Base-by-base conservation (phyloP, 2,113 vertebrate genomes). In the Mus spicilegus region DNA sequence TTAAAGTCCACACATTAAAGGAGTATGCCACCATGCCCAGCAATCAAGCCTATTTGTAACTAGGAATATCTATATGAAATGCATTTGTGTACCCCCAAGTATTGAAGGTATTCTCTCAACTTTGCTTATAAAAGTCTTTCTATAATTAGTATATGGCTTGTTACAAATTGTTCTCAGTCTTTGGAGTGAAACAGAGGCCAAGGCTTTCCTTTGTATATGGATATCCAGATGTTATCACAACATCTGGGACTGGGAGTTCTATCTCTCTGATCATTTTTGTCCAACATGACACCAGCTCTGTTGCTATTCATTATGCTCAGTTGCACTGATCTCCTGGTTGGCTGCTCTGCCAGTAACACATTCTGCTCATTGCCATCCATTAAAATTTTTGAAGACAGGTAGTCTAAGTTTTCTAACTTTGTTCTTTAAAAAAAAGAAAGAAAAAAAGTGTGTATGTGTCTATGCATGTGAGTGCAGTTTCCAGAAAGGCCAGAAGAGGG, bases 161-260 rank as follows among this genome's bases (percentile, higher is more conserved):
- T 75, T 89, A 51, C n/a, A 90, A 78, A 61, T 84, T 94, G 54
- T 63, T 90, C 77, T 78, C 84, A 91, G 7, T 85, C 46, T 28
- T 72, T 84, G 26, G 16, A 85, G 4, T 82, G 33, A 94, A 87
- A 33, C 65, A 33, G 65, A 33, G 65, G 65, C 10, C 65, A 67
- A 72, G 33, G 20, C 93, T 84, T 26, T 36, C 33, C 17, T 70
- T 70, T n/a, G 36, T 70, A 70, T 17, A 13, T 73, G n/a, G 33
- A 9, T 67, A 87, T 67, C 30, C 78, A 91, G 28, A 87, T 95
- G 58, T 89, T 73, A 13, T n/a, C 58, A 63, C 33, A 84, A 58
- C 22, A 65, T 96, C 91, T 42, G 42, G 42, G 90, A 30, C 54
- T 89, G 19, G 77, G 39, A 33, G 3, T 81, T 94, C 80, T 69